Base-by-base conservation (phyloP, 2,797 vertebrate species). In the Lemur catta region DNA sequence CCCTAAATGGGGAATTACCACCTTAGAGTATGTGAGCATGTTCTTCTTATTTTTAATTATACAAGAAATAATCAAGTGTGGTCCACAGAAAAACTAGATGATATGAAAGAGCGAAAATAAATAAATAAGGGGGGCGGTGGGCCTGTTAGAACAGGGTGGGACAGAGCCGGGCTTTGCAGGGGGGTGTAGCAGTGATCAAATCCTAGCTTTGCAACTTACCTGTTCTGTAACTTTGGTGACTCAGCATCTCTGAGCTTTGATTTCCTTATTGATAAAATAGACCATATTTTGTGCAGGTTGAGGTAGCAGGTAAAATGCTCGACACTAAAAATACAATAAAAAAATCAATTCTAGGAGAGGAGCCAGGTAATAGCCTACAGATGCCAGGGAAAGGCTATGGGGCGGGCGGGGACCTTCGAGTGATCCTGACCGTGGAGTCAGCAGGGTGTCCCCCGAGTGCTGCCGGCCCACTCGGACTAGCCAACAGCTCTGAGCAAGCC, bases 151-250 rank as follows among this genome's bases (percentile, higher is more conserved):
- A 5, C 12, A 4, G n/a, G 0, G n/a, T 24, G 28, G 67, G 43
- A 4, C 12, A 1, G 20, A n/a, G 17, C 46, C 22, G 6, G 75
- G 81, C 46, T 52, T 4, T 2, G 1, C n/a, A 14, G 52, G 48
- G n/a, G 30, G 52, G 11, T 0, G 6, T 1, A 1, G 13, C 43
- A 0, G 24, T 4, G 48, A 6, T 38, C 0, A 24, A 28, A 30
- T 43, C 75, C 84, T 10, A 1, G 26, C 0, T 0, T 5, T 11
- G 22, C 3, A 7, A 12, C 20, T 2, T 46, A 50, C 46, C 3
- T 18, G 4, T 24, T 65, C 28, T 1, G 9, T 55, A 10, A 48
- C 57, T 84, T 20, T 7, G 94, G 35, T 0, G 10, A 46, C 89
- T 71, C 72, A 9, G 72, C 61, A 43, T 87, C 84, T 26, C 84